Percentiles rank a stretch among this genome's conserved stretches.
Evolutionary conservation across 1,140 invertebrate species (phyloP).

Genomic region (Heterodera carotae): DNA sequence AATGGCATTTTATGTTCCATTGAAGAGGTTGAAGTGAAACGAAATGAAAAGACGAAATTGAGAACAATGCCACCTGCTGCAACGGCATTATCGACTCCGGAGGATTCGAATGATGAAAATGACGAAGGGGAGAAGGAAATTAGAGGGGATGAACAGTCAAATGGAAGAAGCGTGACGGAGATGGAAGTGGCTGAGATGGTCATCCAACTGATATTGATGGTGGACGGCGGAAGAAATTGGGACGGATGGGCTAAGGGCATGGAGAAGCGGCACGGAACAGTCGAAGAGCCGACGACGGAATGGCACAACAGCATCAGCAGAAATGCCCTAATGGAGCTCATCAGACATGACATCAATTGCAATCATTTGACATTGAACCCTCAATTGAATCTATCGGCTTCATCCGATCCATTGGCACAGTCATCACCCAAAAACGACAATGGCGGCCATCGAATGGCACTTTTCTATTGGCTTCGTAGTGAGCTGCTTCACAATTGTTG

Average conservation of each 20-base stretch:
- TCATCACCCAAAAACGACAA: neutral
- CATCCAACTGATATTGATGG: neutral
- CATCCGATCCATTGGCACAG: neutral
- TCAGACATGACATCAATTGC: neutral
- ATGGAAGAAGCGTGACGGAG: neutral
- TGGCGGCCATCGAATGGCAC: neutral
- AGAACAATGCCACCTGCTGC: too few species aligned
- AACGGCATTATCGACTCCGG: conserved; percentile 16
- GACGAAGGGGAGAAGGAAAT: neutral
- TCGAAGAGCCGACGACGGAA: too few species aligned
- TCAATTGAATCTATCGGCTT: neutral
- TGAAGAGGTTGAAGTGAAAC: neutral
- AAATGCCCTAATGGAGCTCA: neutral
- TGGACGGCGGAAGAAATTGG: neutral
- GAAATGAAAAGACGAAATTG: neutral
- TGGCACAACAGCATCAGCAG: neutral
- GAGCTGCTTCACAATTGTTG: conserved; percentile 10
- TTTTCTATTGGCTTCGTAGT: neutral
- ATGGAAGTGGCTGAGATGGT: neutral
- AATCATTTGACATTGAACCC: neutral
- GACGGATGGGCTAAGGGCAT: neutral
- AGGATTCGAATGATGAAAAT: conserved; percentile 12
- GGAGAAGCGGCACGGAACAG: too few species aligned
- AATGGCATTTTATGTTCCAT: neutral
- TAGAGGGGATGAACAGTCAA: neutral